A percentile compares a stretch with the other conserved stretches of the same genome.
Evolutionary conservation across 2,888 invertebrate species (phyloP).

Genomic region (Monochamus alternatus): DNA sequence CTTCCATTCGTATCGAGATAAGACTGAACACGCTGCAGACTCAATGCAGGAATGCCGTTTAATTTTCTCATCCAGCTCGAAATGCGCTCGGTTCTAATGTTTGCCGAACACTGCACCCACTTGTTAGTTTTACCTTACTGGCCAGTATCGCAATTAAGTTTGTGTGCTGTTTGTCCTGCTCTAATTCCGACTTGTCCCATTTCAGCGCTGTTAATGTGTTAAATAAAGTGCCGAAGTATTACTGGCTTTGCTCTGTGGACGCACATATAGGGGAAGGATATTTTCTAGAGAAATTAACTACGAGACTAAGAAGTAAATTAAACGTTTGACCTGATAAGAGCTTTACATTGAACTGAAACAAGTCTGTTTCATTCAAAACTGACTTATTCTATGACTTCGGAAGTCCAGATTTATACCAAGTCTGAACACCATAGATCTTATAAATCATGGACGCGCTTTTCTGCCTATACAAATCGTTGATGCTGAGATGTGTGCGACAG

Average conservation of each 20-base stretch:
- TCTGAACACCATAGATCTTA: too few species aligned
- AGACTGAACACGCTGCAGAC: background rate
- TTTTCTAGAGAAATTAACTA: background rate
- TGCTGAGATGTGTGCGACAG: too few species aligned
- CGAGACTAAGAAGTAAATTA: background rate
- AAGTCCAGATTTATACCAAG: too few species aligned
- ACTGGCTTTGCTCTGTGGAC: background rate
- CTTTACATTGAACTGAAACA: too few species aligned
- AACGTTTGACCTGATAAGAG: too few species aligned
- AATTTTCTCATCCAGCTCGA: conserved; percentile 11
- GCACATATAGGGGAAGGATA: background rate
- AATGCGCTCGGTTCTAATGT: conserved; percentile 8
- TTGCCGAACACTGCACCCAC: conserved; percentile 18
- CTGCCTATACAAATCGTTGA: too few species aligned
- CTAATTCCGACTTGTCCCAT: conserved; percentile 4
- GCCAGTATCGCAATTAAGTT: conserved; percentile 12
- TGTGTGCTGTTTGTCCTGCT: background rate
- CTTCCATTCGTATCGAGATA: background rate
- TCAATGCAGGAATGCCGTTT: conserved; percentile 2
- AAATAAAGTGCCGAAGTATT: conserved; percentile 15
- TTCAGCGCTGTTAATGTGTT: conserved; percentile 5
- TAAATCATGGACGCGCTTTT: too few species aligned
- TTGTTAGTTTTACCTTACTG: conserved; percentile 17
- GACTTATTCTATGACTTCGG: too few species aligned
- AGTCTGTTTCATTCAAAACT: too few species aligned